Evolutionary conservation across 2,113 vertebrate genomes (phyloP).

Genomic region (Ploceus nigricollis): DNA sequence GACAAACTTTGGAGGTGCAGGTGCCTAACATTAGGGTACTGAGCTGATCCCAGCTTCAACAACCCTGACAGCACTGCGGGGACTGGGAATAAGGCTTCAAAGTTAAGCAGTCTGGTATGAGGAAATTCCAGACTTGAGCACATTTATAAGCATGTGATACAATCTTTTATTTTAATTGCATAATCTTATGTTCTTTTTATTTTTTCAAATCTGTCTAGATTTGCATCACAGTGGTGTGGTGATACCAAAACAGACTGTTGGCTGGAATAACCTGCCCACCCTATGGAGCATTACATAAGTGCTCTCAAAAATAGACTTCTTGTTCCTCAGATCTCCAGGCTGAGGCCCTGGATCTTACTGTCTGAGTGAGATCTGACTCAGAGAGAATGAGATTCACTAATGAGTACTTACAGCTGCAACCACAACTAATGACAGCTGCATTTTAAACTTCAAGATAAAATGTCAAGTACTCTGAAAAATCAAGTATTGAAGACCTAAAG

Average conservation of each 20-base stretch:
- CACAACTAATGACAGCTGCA: not conserved
- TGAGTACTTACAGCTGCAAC: not conserved
- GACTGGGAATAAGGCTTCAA: not conserved
- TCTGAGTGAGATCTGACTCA: not conserved
- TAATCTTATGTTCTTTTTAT: not conserved
- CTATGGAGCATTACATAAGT: not conserved
- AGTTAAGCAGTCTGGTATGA: not conserved
- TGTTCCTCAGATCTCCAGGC: not conserved
- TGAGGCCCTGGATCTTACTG: not conserved
- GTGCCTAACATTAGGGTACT: not conserved
- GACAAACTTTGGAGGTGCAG: not conserved
- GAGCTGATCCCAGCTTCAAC: not conserved
- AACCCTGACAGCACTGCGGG: not conserved
- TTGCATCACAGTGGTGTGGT: not conserved
- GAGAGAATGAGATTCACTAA: not conserved
- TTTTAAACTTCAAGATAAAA: not conserved
- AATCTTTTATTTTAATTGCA: not conserved
- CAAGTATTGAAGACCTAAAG: not conserved
- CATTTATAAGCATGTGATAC: not conserved
- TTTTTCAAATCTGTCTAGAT: not conserved
- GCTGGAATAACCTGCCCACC: not conserved
- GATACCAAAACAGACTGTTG: not conserved
- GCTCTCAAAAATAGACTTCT: not conserved
- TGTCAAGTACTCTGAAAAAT: not conserved
- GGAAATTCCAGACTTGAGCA: not conserved